Evolutionary conservation across 2,888 invertebrate genomes (phyloP).

Genomic region (Teleiodes luculella): DNA sequence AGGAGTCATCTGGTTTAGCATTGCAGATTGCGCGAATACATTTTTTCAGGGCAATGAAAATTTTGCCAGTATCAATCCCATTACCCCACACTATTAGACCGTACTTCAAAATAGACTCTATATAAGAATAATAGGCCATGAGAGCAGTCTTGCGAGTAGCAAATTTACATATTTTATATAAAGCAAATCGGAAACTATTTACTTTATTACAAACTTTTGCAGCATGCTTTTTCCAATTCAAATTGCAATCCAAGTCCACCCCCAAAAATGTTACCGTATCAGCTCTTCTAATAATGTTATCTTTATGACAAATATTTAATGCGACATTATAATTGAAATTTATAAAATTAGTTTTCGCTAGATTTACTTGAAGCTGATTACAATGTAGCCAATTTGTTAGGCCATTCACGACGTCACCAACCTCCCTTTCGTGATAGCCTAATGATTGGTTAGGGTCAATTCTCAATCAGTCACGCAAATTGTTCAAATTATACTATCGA

Average conservation of each 20-base stretch:
- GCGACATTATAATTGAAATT: too few species aligned
- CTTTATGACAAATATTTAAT: too few species aligned
- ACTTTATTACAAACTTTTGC: conserved; percentile 3
- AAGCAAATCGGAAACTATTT: conserved; percentile 6
- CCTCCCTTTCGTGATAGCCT: too few species aligned
- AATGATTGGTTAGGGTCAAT: too few species aligned
- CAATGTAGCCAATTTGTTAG: too few species aligned
- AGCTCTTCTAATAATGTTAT: too few species aligned
- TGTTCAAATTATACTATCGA: too few species aligned
- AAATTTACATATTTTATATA: conserved; percentile 1
- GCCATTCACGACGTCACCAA: too few species aligned
- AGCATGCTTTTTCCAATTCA: conserved; percentile 8
- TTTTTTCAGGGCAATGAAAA: conserved; percentile 11
- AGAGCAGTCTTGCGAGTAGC: neutral
- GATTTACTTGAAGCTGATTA: too few species aligned
- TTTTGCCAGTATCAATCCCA: neutral
- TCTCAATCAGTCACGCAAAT: too few species aligned
- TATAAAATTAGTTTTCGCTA: too few species aligned
- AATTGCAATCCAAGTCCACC: neutral
- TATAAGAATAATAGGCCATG: conserved; percentile 5
- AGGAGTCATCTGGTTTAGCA: too few species aligned
- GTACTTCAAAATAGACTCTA: conserved; percentile 2
- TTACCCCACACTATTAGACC: conserved; percentile 6
- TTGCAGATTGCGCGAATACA: conserved; percentile 9
- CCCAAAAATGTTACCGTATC: conserved; percentile 12